Evolutionary conservation across 2,797 vertebrate genomes (phyloP), one percentile per base, ranked within the genome.

Genomic region (Tapirus indicus): DNA sequence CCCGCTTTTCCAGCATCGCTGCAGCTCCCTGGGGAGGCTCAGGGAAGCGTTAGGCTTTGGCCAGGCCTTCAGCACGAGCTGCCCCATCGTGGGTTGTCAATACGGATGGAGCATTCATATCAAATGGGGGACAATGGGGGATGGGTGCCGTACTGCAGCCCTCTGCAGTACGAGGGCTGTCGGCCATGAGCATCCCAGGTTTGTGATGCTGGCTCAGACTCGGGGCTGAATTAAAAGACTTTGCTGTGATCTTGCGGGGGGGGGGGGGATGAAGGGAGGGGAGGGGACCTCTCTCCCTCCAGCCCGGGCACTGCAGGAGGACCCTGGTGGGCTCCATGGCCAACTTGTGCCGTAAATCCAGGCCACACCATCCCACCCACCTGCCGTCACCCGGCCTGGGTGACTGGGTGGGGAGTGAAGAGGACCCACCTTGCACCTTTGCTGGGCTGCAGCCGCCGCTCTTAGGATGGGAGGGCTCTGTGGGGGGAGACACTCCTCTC

Each of bases 101-200:
- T 72, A 90, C 35, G 80, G 44, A 80, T 86, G 49, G 87, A 92
- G 56, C 68, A 95, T 27, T 85, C 95, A 2, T 75, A 88, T 58
- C 44, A 96, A 94, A 87, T 29, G 13, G 69, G 32, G 35, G 29
- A 5, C 35, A 35, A 13, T 6, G 11, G 16, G 54, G 38, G 7
- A 21, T 11, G 14, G 11, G 7, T 21, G 20, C n/a, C 66, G n/a
- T n/a, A n/a, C n/a, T n/a, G n/a, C n/a, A n/a, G n/a, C n/a, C n/a
- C n/a, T n/a, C n/a, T n/a, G n/a, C n/a, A n/a, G 71, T n/a, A 5
- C 27, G 4, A 23, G 41, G 8, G 64, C 23, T 5, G 3, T 11
- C 18, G 32, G 18, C 47, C 32, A 83, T 0, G 0, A 60, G 35
- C 41, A 4, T 44, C 27, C 32, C 29, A 49, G 12, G 18, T 29